Percentiles rank a stretch among this genome's conserved stretches.
Evolutionary conservation across 2,113 vertebrate genomes (phyloP).

Genomic region (Ascaphus truei): DNA sequence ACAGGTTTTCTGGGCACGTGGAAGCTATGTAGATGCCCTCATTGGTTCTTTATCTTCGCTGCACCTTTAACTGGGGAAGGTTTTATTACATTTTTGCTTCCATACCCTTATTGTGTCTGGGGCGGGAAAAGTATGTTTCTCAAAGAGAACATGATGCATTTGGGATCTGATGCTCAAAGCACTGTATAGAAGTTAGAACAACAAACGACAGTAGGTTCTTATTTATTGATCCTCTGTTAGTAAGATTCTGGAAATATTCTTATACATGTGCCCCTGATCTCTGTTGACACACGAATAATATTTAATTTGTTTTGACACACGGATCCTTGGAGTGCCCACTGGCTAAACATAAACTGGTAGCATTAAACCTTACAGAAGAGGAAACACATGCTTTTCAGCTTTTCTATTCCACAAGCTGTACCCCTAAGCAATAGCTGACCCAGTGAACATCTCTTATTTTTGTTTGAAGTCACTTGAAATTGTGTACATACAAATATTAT

Average conservation of each 20-base stretch:
- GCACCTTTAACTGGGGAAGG: too few relatives aligned
- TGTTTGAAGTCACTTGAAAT: conserved; percentile 3
- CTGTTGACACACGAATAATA: too few relatives aligned
- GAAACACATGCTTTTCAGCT: background rate
- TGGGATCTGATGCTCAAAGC: conserved; percentile 39
- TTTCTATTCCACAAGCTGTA: background rate
- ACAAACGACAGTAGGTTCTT: conserved; percentile 47
- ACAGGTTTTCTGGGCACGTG: too few relatives aligned
- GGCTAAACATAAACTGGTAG: background rate
- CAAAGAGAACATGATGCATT: conserved; percentile 36
- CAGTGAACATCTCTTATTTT: background rate
- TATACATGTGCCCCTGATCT: too few relatives aligned
- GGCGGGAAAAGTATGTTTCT: conserved; percentile 45
- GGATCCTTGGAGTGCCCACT: background rate
- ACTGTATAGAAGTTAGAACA: conserved; percentile 43
- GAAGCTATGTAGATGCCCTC: too few relatives aligned
- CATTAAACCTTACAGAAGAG: background rate
- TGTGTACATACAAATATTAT: background rate
- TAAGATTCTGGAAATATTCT: too few relatives aligned
- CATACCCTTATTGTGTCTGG: too few relatives aligned
- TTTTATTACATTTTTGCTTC: too few relatives aligned
- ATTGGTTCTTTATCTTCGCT: too few relatives aligned
- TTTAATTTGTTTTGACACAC: too few relatives aligned
- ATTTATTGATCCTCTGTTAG: conserved; percentile 38
- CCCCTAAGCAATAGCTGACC: background rate